Base-by-base conservation (phyloP, 2,888 invertebrate species). In the Xylota segnis region DNA sequence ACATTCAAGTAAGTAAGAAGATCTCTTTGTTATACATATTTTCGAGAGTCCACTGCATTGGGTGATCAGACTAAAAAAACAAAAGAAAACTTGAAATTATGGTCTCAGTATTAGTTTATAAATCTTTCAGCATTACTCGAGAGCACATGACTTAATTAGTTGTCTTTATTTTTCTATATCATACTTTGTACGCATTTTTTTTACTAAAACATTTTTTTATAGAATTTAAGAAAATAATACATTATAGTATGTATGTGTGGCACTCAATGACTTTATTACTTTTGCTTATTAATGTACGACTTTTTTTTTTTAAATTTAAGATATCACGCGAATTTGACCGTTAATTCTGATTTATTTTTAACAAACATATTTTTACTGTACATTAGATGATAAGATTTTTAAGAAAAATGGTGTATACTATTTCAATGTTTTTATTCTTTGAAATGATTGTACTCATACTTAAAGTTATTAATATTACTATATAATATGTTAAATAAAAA, bases 71-170 rank as follows among this genome's bases (percentile, higher is more conserved):
- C 52, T 16, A 9, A 54, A 74, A 47, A 52, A 10, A 34, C 32
- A n/a, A 23, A 23, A 23, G 23, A 23, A 23, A 23, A 23, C 27
- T 52, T n/a, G 1, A 68, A 37, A 56, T 37, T 16, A 27, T 71
- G 58, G 52, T 77, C 77, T 72, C 71, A 83, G n/a, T 66, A 63
- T 78, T 66, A 66, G 16, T 47, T 47, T 14, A 16, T 65, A 70
- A 65, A 40, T 23, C 1, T 65, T 34, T 32, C 61, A 29, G 27
- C 37, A 54, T 68, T 63, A 65, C 54, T 78, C 54, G 27, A 78
- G 32, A 32, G 23, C 72, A 72, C 65, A 58, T 16, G 12, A 58
- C 45, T 32, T 45, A 50, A 32, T 37, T n/a, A 50, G 47, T 47
- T 68, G 5, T 45, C 12, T 27, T 45, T 37, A 27, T 47, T 45